Evolutionary conservation across 92 coral and sea anemone species (phyloP).

Genomic region (Ricordea florida): DNA sequence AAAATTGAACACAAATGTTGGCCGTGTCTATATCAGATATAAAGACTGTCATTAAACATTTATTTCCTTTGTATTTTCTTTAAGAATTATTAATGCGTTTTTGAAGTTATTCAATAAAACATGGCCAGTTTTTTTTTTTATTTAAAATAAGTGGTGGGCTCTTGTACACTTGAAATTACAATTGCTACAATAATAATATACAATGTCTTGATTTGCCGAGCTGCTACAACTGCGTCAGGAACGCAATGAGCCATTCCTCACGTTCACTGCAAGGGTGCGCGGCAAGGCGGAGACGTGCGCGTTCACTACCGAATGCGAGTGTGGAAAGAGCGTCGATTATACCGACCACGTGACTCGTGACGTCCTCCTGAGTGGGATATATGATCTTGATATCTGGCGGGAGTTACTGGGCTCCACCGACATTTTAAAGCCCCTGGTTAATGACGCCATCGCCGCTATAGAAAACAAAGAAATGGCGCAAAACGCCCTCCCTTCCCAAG

Average conservation of each 20-base stretch:
- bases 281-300: conserved; percentile 74
- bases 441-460: conserved; percentile 59
- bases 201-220: too few species aligned
- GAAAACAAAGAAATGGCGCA: conserved; percentile 75
- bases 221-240: conserved; percentile 57
- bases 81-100: too few species aligned
- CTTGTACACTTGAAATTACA: too few species aligned
- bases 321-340: conserved; percentile 39
- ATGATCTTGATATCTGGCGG: conserved; percentile 56
- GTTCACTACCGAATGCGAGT: conserved; percentile 33
- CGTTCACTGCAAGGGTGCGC: conserved; percentile 65
- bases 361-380: conserved; percentile 49
- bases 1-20: too few species aligned
- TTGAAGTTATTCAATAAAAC: too few species aligned
- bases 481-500: conserved; percentile 62
- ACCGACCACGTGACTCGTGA: conserved; percentile 56
- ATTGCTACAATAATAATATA: too few species aligned
- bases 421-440: conserved; percentile 34
- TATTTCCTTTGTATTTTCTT: too few species aligned
- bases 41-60: too few species aligned
- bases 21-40: too few species aligned
- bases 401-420: conserved; percentile 40
- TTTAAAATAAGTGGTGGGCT: too few species aligned
- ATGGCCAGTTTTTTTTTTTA: too few species aligned
- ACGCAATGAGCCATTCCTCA: conserved; percentile 50